A percentile compares a stretch with the other conserved stretches of the same genome.
Conservation (phyloP, 2,797 vertebrate genomes). For the Phyllotis vaccarum region DNA sequence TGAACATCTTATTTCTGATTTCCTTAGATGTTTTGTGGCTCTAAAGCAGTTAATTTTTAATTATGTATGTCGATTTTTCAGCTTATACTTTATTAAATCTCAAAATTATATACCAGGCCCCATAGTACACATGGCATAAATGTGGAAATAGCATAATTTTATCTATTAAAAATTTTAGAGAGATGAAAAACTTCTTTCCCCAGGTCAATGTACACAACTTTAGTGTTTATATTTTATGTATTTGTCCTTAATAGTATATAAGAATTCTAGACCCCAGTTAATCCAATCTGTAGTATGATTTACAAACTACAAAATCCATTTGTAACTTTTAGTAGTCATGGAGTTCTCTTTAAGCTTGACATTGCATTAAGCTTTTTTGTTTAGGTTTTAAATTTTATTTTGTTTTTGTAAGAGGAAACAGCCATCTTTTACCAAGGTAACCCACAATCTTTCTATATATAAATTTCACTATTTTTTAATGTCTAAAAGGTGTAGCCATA, state of each 20-base stretch:
- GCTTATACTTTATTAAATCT: not conserved
- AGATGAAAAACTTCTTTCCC: constrained; percentile 30
- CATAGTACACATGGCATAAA: constrained; percentile 15
- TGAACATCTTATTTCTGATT: not conserved
- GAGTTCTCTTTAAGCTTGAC: not conserved
- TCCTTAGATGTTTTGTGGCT: not conserved
- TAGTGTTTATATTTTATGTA: constrained; percentile 37
- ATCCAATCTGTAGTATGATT: not conserved
- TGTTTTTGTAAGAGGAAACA: constrained; percentile 26
- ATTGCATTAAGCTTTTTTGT: constrained; percentile 7
- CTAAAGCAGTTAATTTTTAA: not conserved
- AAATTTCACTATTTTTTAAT: constrained; percentile 26
- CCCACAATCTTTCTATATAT: constrained; percentile 19
- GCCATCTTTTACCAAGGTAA: not conserved
- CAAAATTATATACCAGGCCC: not conserved
- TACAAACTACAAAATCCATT: not conserved
- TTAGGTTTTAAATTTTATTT: not conserved
- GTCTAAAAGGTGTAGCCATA: constrained; percentile 13
- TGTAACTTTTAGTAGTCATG: not conserved
- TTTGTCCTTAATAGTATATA: not conserved
- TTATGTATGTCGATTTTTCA: constrained; percentile 39
- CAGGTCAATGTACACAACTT: not conserved
- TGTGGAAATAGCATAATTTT: constrained; percentile 2
- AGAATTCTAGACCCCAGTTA: constrained; percentile 14
- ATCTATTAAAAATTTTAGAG: constrained; percentile 25